Evolutionary conservation across 92 coral and sea anemone genomes (phyloP).

Genomic region (Micromussa lordhowensis): DNA sequence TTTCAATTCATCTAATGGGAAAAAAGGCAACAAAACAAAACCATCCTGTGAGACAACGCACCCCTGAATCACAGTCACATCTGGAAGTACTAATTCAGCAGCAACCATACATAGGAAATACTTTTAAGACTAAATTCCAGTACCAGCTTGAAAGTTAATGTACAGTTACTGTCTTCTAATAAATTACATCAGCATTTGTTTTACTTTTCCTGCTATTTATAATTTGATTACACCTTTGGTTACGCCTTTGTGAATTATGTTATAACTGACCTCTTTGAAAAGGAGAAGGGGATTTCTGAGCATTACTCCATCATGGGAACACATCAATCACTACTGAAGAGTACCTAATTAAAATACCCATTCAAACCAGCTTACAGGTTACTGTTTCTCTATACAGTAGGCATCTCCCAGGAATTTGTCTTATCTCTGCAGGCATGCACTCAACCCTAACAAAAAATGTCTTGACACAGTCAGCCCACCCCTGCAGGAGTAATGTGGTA

Average conservation of each 20-base stretch:
- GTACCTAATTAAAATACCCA: neutral
- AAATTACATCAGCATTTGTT: neutral
- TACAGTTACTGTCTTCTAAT: neutral
- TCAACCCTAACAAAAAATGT: neutral
- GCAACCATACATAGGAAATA: too few relatives aligned
- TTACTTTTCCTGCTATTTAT: neutral
- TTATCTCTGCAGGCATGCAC: neutral
- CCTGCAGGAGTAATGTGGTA: neutral
- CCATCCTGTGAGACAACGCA: too few relatives aligned
- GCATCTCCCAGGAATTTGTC: neutral
- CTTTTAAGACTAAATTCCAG: neutral
- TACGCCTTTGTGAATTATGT: too few relatives aligned
- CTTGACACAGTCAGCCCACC: neutral
- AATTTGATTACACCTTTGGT: too few relatives aligned
- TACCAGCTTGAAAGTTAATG: neutral
- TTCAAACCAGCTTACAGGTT: neutral
- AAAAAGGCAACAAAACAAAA: neutral
- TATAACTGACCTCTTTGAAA: neutral
- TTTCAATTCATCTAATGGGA: conserved; percentile 53
- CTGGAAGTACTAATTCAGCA: too few relatives aligned
- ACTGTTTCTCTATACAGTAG: neutral
- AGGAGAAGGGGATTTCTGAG: neutral
- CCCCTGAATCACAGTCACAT: too few relatives aligned
- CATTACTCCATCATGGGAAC: neutral
- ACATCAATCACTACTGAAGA: neutral